Conservation (phyloP, 1,140 invertebrate species). For the Zophobas atratus region DNA sequence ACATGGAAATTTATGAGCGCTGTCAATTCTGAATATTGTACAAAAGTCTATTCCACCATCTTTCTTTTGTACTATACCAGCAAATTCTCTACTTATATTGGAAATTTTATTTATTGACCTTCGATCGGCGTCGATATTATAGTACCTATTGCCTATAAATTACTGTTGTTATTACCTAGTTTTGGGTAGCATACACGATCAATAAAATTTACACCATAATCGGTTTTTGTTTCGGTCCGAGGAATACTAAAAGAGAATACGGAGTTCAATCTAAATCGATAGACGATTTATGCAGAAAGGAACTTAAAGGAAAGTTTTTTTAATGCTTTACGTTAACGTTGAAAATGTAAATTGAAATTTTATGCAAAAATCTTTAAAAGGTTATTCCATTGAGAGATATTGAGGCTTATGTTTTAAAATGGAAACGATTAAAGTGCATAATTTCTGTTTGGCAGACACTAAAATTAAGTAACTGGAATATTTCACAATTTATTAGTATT, state of each 20-base stretch:
- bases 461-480: no score
- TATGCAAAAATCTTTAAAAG: neutral
- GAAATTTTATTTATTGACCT: slow-evolving; percentile 23
- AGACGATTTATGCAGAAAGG: neutral
- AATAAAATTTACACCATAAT: neutral
- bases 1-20: slow-evolving; percentile 32
- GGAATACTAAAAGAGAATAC: neutral
- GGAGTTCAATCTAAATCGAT: neutral
- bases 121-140: neutral
- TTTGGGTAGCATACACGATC: neutral
- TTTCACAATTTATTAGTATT: no score
- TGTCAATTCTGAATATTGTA: slow-evolving; percentile 39
- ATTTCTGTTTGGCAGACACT: no score
- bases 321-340: neutral
- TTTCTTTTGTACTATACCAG: slow-evolving; percentile 22
- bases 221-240: neutral
- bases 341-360: slow-evolving; percentile 3
- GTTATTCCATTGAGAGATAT: neutral
- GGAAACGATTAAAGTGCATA: no score
- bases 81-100: slow-evolving; percentile 30
- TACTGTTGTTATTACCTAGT: slow-evolving; percentile 7
- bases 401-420: no score
- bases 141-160: slow-evolving; percentile 11
- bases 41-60: slow-evolving; percentile 21
- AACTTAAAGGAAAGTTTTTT: neutral